Conservation (phyloP, 53 echinoderm and acorn worm species). For the Hippasteria phrygiana region DNA sequence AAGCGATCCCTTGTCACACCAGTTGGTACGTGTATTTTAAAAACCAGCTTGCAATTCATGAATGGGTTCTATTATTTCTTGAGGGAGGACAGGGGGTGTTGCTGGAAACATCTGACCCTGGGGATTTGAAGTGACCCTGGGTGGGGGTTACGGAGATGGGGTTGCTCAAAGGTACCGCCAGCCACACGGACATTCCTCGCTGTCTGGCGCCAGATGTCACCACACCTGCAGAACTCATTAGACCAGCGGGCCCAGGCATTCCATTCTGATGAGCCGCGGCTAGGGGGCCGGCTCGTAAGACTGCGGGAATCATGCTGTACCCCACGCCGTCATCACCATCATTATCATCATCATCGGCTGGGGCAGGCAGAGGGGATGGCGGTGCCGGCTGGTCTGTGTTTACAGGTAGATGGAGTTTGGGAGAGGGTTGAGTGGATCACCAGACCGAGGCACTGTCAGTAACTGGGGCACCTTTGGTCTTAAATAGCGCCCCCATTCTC, state of each 20-base stretch:
- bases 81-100: too few relatives aligned
- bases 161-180: conserved; percentile 52
- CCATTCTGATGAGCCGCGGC: conserved; percentile 56
- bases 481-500: conserved; percentile 40
- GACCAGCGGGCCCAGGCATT: conserved; percentile 46
- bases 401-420: conserved; percentile 32
- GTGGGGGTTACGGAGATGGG: not conserved
- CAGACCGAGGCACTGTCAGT: not conserved
- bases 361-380: not conserved
- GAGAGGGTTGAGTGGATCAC: not conserved
- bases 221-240: conserved; percentile 60
- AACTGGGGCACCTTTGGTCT: conserved; percentile 3
- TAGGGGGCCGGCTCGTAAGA: conserved; percentile 18
- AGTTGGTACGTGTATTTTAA: not conserved
- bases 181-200: conserved; percentile 41
- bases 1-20: not conserved
- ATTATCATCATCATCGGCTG: not conserved
- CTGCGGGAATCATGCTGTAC: not conserved
- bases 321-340: not conserved
- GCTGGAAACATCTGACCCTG: conserved; percentile 27
- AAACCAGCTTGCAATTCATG: not conserved
- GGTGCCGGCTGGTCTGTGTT: conserved; percentile 60
- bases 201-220: conserved; percentile 59
- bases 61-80: conserved; percentile 29
- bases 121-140: conserved; percentile 26